Base-by-base conservation (phyloP, 2,797 vertebrate genomes). In the Aotus griseimembra region DNA sequence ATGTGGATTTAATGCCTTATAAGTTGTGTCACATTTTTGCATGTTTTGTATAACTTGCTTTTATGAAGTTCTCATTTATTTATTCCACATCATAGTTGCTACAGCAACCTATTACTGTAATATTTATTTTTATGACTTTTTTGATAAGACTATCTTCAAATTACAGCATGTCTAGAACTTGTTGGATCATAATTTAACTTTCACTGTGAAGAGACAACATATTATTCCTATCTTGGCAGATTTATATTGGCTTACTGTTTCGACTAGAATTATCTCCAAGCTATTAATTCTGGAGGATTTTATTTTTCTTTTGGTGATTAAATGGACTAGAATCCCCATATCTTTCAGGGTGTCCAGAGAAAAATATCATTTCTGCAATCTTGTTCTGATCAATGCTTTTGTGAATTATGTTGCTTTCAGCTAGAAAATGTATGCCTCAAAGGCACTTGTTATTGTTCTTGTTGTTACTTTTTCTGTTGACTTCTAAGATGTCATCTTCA, bases 161-260 rank as follows among this genome's bases (percentile, higher is more conserved):
- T 97, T 97, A 94, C 39, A 98, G 15, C 24, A 93, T 81, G 33
- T 97, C 46, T 77, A 92, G 92, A 97, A 73, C 8, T 36, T 39
- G 79, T 94, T 22, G 28, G n/a, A 33, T 97, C 52, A 81, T 95
- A 72, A 97, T 97, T 97, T 95, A 97, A 52, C 81, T 19, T 93
- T 96, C 89, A 93, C 0, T 57, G 4, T 92, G 93, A 97, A 97
- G 26, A 97, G 72, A 92, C 64, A 96, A 17, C 3, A 39, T 92
- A 76, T 96, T 96, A 92, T 26, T 92, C 48, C 11, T 64, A 41
- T 57, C 33, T 97, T 93, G 2, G 1, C 92, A 97, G 80, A 95
- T 86, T 96, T 96, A 93, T 90, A 97, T 67, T 79, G 61, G 5
- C 6, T 97, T 93, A 20, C 55, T 97, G 8, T 95, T 98, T 97